These are phyloP conservation scores for Phyllopteryx taeniolatus DNA, from an alignment of 2,113 vertebrate genomes.

Conservation along the genomic window DNA sequence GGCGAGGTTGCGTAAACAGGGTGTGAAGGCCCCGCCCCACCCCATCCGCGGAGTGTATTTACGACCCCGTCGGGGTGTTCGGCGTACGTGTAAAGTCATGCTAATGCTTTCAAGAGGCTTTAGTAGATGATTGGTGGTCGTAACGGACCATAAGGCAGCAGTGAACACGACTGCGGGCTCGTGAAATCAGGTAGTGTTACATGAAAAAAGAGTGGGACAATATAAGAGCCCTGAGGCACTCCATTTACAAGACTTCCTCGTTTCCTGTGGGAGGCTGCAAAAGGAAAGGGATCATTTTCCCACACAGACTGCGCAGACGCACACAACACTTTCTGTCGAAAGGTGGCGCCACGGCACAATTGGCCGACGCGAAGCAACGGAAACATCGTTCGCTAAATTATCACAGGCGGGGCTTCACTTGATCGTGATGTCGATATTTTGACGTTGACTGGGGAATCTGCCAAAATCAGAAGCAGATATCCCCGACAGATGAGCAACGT, in stretches of 20 bases:
- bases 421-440: no score
- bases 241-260: not conserved
- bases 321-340: no score
- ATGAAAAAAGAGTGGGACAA: not conserved
- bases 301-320: no score
- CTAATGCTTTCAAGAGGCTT: not conserved
- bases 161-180: not conserved
- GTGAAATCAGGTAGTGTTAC: not conserved
- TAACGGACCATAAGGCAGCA: not conserved
- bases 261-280: not conserved
- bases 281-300: not conserved
- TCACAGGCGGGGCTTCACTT: no score
- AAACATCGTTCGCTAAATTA: no score
- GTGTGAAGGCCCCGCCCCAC: not conserved
- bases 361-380: no score
- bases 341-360: no score
- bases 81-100: not conserved
- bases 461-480: no score
- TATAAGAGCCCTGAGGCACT: not conserved
- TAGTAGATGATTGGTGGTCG: not conserved
- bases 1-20: not conserved
- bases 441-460: no score
- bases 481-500: no score
- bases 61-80: not conserved
- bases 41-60: not conserved